These are phyloP conservation scores for Leptinotarsa defecta DNA, from an alignment of 1,140 invertebrate species.

Conservation along the genomic window DNA sequence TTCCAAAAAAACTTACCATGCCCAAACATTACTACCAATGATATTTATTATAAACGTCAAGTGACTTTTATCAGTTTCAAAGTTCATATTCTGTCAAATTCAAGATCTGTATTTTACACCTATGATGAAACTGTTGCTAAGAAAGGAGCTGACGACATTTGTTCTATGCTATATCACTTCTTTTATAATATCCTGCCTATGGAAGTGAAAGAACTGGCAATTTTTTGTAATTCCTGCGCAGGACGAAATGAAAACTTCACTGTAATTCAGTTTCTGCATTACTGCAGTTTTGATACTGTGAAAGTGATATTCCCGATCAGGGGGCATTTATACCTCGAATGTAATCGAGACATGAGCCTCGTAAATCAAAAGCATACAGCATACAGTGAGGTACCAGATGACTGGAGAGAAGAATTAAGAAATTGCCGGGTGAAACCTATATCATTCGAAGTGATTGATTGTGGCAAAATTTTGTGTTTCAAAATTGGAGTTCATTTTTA, in stretches of 20 bases:
- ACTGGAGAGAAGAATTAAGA: neutral
- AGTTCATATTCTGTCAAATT: slow-evolving; percentile 27
- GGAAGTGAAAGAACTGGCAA: too few relatives aligned
- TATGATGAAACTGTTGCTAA: slow-evolving; percentile 22
- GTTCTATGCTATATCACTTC: slow-evolving; percentile 31
- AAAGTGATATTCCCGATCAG: slow-evolving; percentile 29
- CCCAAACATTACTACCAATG: slow-evolving; percentile 9
- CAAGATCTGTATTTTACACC: slow-evolving; percentile 21
- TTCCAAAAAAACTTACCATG: slow-evolving; percentile 6
- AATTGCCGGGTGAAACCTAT: slow-evolving; percentile 13
- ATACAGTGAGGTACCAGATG: neutral
- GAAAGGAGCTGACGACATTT: neutral
- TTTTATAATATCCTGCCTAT: neutral
- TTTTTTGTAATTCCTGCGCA: too few relatives aligned
- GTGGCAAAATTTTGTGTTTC: too few relatives aligned
- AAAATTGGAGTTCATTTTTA: too few relatives aligned
- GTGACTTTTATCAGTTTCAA: slow-evolving; percentile 35
- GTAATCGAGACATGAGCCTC: slow-evolving; percentile 31
- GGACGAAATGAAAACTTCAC: too few relatives aligned
- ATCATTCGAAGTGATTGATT: neutral
- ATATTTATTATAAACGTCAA: slow-evolving; percentile 18
- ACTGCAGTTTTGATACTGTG: too few relatives aligned
- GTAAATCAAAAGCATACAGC: slow-evolving; percentile 36
- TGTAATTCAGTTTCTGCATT: too few relatives aligned
- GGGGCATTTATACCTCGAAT: slow-evolving; percentile 31